These are phyloP conservation scores for Melanargia galathea DNA, from an alignment of 2,888 invertebrate genomes.

Conservation along the genomic window DNA sequence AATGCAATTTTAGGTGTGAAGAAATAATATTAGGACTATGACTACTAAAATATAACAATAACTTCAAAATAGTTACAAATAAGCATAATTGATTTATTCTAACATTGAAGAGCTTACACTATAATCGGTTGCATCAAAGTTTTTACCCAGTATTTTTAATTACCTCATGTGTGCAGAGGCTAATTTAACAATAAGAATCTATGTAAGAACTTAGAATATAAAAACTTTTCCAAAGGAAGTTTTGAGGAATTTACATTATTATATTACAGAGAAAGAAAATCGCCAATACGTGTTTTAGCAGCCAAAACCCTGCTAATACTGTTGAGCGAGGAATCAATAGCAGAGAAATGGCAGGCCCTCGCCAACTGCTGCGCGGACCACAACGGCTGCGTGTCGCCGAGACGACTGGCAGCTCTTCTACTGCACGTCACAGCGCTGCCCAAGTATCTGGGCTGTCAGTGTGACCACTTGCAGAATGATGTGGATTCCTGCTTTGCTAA, in stretches of 20 bases:
- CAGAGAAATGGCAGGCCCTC: slow-evolving; percentile 85
- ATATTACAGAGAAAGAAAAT: slow-evolving; percentile 82
- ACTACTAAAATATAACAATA: too few species aligned
- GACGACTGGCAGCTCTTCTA: slow-evolving; percentile 83
- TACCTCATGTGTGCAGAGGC: too few species aligned
- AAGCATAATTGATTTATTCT: too few species aligned
- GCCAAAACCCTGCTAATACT: slow-evolving; percentile 86
- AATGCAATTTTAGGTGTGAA: too few species aligned
- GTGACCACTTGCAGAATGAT: slow-evolving; percentile 84
- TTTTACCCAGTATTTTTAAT: too few species aligned
- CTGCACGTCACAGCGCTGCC: slow-evolving; percentile 83
- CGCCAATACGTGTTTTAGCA: slow-evolving; percentile 85
- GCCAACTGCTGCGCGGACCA: slow-evolving; percentile 88
- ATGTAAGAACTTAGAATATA: background rate
- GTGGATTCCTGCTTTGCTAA: slow-evolving; percentile 88
- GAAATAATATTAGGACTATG: too few species aligned
- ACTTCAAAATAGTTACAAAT: too few species aligned
- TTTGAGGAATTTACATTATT: too few species aligned
- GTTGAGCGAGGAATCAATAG: slow-evolving; percentile 84
- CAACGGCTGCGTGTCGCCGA: slow-evolving; percentile 87
- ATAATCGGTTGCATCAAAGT: too few species aligned
- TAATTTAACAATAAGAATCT: too few species aligned
- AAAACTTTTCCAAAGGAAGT: background rate
- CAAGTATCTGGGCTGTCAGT: slow-evolving; percentile 83
- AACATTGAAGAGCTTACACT: too few species aligned